Evolutionary conservation across 2,888 invertebrate species (phyloP).

Genomic region (Dexiosoma caninum): DNA sequence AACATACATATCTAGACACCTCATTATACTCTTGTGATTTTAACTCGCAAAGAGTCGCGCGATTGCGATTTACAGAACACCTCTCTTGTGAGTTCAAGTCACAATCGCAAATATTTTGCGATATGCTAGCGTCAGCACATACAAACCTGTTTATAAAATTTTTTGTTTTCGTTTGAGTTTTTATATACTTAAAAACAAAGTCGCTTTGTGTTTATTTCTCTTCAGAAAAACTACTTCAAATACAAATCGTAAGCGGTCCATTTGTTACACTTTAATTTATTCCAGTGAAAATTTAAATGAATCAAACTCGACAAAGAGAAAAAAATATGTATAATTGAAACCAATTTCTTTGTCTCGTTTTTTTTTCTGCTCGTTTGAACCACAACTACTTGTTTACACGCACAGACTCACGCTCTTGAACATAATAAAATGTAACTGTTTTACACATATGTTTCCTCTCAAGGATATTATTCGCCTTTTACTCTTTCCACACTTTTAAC

Average conservation of each 20-base stretch:
- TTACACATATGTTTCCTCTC: not conserved
- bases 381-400: not conserved
- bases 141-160: too few relatives aligned
- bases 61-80: too few relatives aligned
- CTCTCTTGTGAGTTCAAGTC: too few relatives aligned
- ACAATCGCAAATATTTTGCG: too few relatives aligned
- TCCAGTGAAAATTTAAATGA: not conserved
- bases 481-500: not conserved
- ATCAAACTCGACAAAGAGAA: not conserved
- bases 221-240: too few relatives aligned
- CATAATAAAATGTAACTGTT: slow-evolving; percentile 9
- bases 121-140: too few relatives aligned
- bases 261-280: not conserved
- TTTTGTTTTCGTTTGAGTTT: too few relatives aligned
- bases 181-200: too few relatives aligned
- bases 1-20: too few relatives aligned
- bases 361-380: not conserved
- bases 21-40: too few relatives aligned
- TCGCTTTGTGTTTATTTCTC: too few relatives aligned
- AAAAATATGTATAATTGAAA: slow-evolving; percentile 11
- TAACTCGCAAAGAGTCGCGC: too few relatives aligned
- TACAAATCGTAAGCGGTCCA: not conserved
- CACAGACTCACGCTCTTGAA: not conserved
- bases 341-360: slow-evolving; percentile 18
- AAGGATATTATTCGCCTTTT: slow-evolving; percentile 16